Evolutionary conservation across 2,888 invertebrate genomes (phyloP), one percentile per base, ranked within the genome.

Genomic region (Diarsia mendica): DNA sequence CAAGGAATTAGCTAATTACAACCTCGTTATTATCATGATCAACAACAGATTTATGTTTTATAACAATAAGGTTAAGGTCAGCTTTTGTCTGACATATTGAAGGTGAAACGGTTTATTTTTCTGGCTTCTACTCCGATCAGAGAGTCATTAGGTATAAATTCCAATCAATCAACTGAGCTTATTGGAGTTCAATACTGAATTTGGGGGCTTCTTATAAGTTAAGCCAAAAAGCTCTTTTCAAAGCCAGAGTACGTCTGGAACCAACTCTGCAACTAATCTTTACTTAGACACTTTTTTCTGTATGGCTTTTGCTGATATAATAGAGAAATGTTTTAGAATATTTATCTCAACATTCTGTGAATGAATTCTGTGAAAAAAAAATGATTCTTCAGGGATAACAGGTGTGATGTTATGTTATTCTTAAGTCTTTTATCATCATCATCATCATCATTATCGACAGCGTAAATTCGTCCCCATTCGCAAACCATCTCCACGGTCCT

Each of bases 1-100:
- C 48, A 51, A 60, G 44, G 11, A 64, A 65, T 65, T 20, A 60
- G 39, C 33, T 67, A 65, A 82, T 79, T 48, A 82, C 51, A 44
- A 10, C 48, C 48, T 58, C 44, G 28, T 70, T 49, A 78, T 60
- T 79, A 13, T 28, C 18, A 48, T 60, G 20, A 75, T 18, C 15
- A 20, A 33, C 23, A 20, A 44, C 0, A 8, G 20, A 33, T 58
- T 68, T 65, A 33, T 55, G 51, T 53, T 33, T 44, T 63, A 23
- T 63, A n/a, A 44, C n/a, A 15, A 18, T 15, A 4, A 33, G n/a
- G n/a, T 46, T 44, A 55, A 55, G 33, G 18, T 33, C 20, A 58
- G 10, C n/a, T 23, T 64, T 63, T 63, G 44, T 63, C n/a, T 63
- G 63, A 15, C 3, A 9, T 1, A 3, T 3, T 9, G 20, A 44